phyloP scores from a whole-genome alignment of 2,888 invertebrate species.

The Cephus pygmeus region DNA sequence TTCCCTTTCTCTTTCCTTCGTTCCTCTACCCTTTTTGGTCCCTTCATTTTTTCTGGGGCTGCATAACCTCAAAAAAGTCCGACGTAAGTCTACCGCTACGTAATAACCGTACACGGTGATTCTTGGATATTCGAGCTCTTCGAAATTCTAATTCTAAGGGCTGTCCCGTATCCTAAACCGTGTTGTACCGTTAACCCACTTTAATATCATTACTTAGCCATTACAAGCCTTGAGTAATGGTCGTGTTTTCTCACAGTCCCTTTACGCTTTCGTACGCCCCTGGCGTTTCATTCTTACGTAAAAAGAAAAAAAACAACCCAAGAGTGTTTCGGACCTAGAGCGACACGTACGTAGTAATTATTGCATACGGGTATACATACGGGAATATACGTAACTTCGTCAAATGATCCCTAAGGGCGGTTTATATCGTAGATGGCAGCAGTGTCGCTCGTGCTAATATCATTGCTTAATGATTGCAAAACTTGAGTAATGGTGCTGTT shows the following conservation, averaged over 20 bases:
- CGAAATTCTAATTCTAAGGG: not conserved
- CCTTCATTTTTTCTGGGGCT: not conserved
- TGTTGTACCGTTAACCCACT: not conserved
- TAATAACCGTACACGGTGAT: not conserved
- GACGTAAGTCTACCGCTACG: too few species aligned
- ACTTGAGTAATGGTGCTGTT: slow-evolving; percentile 52
- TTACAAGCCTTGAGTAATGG: not conserved
- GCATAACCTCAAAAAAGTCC: not conserved
- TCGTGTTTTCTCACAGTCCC: not conserved
- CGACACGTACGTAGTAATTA: not conserved
- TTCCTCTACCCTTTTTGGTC: not conserved
- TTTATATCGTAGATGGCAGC: not conserved
- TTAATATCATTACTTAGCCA: not conserved
- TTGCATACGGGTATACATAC: fast-evolving
- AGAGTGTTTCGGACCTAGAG: not conserved
- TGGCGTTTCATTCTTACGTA: not conserved
- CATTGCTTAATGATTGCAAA: slow-evolving; percentile 26
- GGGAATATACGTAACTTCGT: not conserved
- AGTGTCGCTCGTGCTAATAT: slow-evolving; percentile 12
- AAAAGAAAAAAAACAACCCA: not conserved
- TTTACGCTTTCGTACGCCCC: not conserved
- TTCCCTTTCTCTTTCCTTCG: not conserved
- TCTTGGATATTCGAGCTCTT: not conserved
- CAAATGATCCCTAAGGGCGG: not conserved
- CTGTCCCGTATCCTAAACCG: not conserved